A percentile compares a stretch with the other conserved stretches of the same genome.
phyloP scores from a whole-genome alignment of 2,888 invertebrate species.

The Silvanus unidentatus region DNA sequence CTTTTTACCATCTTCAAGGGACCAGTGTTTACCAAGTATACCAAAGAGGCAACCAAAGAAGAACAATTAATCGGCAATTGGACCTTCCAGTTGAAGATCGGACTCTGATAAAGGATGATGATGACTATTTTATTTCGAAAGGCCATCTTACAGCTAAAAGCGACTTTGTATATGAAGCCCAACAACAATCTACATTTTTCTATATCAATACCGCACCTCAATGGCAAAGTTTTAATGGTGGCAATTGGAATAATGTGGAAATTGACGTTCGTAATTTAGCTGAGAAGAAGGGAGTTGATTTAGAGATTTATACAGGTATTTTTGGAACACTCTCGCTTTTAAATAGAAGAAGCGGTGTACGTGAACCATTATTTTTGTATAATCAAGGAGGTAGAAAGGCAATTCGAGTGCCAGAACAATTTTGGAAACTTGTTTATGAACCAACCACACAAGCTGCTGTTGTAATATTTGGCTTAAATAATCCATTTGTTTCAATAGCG shows the following conservation, averaged over 20 bases:
- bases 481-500: background rate
- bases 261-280: conserved; percentile 20
- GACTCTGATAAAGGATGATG: no score
- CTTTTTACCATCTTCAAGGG: conserved; percentile 46
- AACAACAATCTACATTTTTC: conserved; percentile 50
- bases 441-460: background rate
- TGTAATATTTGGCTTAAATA: background rate
- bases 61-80: conserved; percentile 24
- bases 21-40: conserved; percentile 7
- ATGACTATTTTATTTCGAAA: conserved; percentile 35
- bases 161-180: conserved; percentile 48
- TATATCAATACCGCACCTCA: conserved; percentile 52
- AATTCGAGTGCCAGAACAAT: background rate
- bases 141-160: conserved; percentile 50
- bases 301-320: background rate
- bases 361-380: conserved; percentile 1
- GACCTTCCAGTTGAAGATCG: conserved; percentile 9
- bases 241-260: conserved; percentile 42
- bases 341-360: background rate
- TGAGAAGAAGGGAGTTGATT: background rate
- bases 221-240: conserved; percentile 43
- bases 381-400: background rate
- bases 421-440: conserved; percentile 1
- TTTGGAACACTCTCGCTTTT: background rate
- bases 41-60: conserved; percentile 6